Conservation (phyloP, 2,888 invertebrate species). For the Drepanosiphum platanoidis region DNA sequence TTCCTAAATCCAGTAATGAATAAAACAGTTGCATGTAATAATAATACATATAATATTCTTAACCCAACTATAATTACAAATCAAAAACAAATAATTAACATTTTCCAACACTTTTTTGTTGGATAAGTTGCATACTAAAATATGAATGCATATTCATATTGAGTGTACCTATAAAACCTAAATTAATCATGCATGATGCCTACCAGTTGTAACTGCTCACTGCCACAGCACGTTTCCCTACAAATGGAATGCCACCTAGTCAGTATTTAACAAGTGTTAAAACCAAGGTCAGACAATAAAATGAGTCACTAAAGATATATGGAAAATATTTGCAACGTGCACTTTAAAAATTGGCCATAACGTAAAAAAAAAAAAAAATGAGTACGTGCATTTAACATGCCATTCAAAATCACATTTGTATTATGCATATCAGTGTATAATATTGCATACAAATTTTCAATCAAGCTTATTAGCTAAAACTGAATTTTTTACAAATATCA, state of each 20-base stretch:
- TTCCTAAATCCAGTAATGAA: too few species aligned
- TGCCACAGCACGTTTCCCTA: background rate
- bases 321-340: constrained; percentile 24
- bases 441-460: constrained; percentile 3
- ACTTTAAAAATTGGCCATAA: constrained; percentile 6
- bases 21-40: too few species aligned
- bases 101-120: background rate
- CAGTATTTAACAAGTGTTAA: background rate
- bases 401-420: constrained; percentile 10
- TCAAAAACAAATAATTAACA: background rate
- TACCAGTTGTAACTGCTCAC: background rate
- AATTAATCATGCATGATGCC: constrained; percentile 19
- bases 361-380: constrained; percentile 3
- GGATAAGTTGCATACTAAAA: background rate
- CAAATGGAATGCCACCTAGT: constrained; percentile 11
- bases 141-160: background rate
- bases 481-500: background rate
- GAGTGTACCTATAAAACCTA: background rate
- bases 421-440: background rate
- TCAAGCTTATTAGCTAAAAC: constrained; percentile 8
- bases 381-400: constrained; percentile 44
- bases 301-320: constrained; percentile 21
- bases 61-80: too few species aligned
- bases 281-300: background rate
- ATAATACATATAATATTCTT: too few species aligned